A percentile compares a stretch with the other conserved stretches of the same genome.
Evolutionary conservation across 2,113 vertebrate genomes (phyloP).

Genomic region (Gymnogyps californianus): DNA sequence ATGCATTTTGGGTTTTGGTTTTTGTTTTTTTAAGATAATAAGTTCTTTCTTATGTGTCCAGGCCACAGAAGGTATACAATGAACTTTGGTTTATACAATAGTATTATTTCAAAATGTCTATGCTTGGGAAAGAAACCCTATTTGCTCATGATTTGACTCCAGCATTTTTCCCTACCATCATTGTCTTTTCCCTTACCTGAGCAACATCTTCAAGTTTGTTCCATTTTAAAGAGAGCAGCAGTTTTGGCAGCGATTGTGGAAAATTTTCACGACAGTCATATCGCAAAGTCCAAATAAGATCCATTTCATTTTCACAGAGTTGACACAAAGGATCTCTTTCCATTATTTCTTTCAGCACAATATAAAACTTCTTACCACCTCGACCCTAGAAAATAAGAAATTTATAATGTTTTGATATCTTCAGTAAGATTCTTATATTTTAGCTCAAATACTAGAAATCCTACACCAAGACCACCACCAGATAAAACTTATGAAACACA

Average conservation of each 20-base stretch:
- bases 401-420: not conserved
- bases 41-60: not conserved
- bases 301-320: conserved; percentile 99
- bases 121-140: not conserved
- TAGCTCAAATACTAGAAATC: not conserved
- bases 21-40: not conserved
- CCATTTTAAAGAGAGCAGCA: conserved; percentile 97
- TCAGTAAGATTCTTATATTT: not conserved
- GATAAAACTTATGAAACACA: not conserved
- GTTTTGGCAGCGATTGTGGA: conserved; percentile 92
- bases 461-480: not conserved
- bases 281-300: conserved; percentile 96
- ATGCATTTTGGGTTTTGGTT: not conserved
- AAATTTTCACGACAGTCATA: conserved; percentile 93
- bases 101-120: not conserved
- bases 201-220: conserved; percentile 99
- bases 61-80: not conserved
- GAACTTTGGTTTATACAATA: not conserved
- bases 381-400: conserved; percentile 80
- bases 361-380: conserved; percentile 94
- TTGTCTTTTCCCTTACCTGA: conserved; percentile 77
- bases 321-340: conserved; percentile 96
- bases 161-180: not conserved
- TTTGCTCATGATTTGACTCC: not conserved
- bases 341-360: conserved; percentile 98